These are phyloP conservation scores for Drosophila nigritarsus DNA, from an alignment of 2,888 invertebrate species.

Conservation along the genomic window DNA sequence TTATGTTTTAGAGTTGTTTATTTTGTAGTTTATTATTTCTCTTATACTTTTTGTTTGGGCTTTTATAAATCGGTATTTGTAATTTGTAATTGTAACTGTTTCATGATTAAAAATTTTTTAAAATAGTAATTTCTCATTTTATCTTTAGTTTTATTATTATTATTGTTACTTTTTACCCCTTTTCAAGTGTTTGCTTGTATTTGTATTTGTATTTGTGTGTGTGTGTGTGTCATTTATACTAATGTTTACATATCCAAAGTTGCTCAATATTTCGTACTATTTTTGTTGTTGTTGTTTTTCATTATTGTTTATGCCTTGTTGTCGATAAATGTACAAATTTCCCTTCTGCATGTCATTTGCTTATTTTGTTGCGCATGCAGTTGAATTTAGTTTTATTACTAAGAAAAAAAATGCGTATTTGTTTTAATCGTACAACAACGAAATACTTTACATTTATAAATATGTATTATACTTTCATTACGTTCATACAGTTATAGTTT, in stretches of 20 bases:
- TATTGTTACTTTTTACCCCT: constrained; percentile 59
- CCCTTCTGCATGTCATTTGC: constrained; percentile 30
- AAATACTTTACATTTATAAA: constrained; percentile 77
- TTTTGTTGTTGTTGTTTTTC: constrained; percentile 26
- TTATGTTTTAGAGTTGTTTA: constrained; percentile 22
- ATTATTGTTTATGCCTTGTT: constrained; percentile 54
- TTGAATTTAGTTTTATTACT: constrained; percentile 59
- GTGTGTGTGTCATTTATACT: constrained; percentile 39
- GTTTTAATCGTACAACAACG: constrained; percentile 75
- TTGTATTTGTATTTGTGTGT: constrained; percentile 18
- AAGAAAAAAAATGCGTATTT: constrained; percentile 76
- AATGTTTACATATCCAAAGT: constrained; percentile 39
- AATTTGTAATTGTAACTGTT: constrained; percentile 33
- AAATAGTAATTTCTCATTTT: constrained; percentile 40
- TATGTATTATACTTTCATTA: constrained; percentile 56
- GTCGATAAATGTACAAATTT: constrained; percentile 54
- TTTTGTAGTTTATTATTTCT: constrained; percentile 9
- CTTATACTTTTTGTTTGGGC: constrained; percentile 2
- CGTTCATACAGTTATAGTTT: constrained; percentile 49
- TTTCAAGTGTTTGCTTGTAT: constrained; percentile 34
- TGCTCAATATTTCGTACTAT: constrained; percentile 36
- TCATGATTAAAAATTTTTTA: constrained; percentile 38
- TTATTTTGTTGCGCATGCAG: constrained; percentile 19
- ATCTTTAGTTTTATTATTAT: constrained; percentile 48
- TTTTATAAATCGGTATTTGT: constrained; percentile 15